Conservation (phyloP, 2,113 vertebrate species). For the Atractosteus spatula region DNA sequence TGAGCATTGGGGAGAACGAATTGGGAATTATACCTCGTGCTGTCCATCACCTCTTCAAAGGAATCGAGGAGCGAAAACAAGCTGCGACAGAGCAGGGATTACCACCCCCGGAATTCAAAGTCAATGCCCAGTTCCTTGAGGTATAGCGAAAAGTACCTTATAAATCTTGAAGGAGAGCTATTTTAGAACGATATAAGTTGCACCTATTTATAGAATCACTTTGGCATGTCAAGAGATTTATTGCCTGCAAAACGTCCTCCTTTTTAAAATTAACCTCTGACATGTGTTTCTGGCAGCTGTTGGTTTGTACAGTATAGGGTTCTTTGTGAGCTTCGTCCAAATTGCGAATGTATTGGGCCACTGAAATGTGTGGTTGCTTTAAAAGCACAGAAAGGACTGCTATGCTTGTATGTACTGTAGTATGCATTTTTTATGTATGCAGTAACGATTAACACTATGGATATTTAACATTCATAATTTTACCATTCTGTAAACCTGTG, state of each 20-base stretch:
- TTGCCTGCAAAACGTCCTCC: conserved; percentile 17
- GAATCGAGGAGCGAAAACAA: conserved; percentile 83
- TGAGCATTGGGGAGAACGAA: conserved; percentile 86
- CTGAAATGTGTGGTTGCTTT: conserved; percentile 4
- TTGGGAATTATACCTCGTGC: conserved; percentile 93
- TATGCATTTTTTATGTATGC: too few species aligned
- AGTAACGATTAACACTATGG: too few species aligned
- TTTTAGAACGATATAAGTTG: too few species aligned
- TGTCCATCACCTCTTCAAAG: conserved; percentile 86
- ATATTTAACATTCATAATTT: too few species aligned
- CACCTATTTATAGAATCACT: conserved; percentile 13
- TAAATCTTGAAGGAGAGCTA: not conserved
- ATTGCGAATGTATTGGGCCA: conserved; percentile 2
- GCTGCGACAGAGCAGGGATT: conserved; percentile 77
- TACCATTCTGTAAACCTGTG: too few species aligned
- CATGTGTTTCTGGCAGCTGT: conserved; percentile 45
- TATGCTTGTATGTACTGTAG: too few species aligned
- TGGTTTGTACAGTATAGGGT: conserved; percentile 7
- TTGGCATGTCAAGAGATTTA: conserved; percentile 34
- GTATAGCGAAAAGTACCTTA: conserved; percentile 50
- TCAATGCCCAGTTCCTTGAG: conserved; percentile 96
- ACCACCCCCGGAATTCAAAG: conserved; percentile 95
- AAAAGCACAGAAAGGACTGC: too few species aligned
- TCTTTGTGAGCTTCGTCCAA: not conserved
- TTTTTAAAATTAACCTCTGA: conserved; percentile 48